phyloP scores from a whole-genome alignment of 2,113 vertebrate genomes.

The Nycticryphes semicollaris region DNA sequence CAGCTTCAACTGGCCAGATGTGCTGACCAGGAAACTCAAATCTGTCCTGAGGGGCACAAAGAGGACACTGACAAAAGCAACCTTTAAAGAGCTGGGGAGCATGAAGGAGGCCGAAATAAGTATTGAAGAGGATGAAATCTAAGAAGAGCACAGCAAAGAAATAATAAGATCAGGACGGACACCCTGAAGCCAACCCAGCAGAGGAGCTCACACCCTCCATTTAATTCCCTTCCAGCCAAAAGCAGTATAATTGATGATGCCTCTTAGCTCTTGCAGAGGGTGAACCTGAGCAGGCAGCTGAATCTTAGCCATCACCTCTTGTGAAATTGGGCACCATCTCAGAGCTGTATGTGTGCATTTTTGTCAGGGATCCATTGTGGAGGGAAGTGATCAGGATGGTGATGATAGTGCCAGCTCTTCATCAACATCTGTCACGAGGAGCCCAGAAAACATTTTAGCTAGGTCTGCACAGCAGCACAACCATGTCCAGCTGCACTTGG shows the following conservation, averaged over 20 bases:
- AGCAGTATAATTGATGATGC: background rate
- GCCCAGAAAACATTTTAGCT: background rate
- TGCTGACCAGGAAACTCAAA: slow-evolving; percentile 86
- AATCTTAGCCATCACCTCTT: background rate
- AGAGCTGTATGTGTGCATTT: background rate
- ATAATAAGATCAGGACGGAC: background rate
- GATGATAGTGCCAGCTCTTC: background rate
- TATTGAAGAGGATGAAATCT: slow-evolving; percentile 26
- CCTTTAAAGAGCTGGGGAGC: background rate
- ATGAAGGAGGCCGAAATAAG: background rate
- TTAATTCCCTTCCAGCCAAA: background rate
- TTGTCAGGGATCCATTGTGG: background rate
- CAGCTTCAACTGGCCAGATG: slow-evolving; percentile 85
- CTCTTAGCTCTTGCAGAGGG: background rate
- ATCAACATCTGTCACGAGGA: background rate
- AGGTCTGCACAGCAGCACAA: background rate
- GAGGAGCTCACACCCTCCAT: background rate
- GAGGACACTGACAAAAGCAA: background rate
- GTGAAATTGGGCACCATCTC: background rate
- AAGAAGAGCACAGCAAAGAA: background rate
- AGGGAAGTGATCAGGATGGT: background rate
- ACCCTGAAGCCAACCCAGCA: background rate
- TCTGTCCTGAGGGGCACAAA: slow-evolving; percentile 77
- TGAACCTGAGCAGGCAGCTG: background rate
- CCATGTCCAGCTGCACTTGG: background rate